Evolutionary conservation across 2,888 invertebrate genomes (phyloP).

Genomic region (Hirtodrosophila duncani): DNA sequence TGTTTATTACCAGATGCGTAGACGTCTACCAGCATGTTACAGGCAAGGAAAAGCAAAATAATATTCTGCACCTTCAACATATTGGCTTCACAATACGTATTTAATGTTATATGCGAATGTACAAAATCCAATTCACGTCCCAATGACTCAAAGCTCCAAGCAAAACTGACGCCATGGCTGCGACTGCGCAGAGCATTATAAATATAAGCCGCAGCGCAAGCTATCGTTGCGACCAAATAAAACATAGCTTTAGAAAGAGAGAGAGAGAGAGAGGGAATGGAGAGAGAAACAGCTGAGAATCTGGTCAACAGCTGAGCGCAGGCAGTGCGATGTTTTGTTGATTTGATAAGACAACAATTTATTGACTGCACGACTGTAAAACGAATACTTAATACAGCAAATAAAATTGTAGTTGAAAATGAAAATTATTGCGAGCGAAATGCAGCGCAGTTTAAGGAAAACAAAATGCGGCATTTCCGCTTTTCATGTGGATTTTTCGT

Average conservation of each 20-base stretch:
- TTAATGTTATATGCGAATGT: too few species aligned
- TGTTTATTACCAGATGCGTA: slow-evolving; percentile 49
- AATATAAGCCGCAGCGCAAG: slow-evolving; percentile 57
- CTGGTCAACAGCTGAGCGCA: slow-evolving; percentile 54
- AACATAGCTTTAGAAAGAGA: slow-evolving; percentile 6
- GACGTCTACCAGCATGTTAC: slow-evolving; percentile 45
- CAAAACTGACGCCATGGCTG: slow-evolving; percentile 63
- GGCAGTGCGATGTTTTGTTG: too few species aligned
- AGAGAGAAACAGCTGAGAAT: slow-evolving; percentile 40
- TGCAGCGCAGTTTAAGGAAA: slow-evolving; percentile 57
- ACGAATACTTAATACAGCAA: neutral
- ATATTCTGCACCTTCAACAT: slow-evolving; percentile 40
- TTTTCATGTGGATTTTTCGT: slow-evolving; percentile 50
- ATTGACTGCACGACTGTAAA: slow-evolving; percentile 15
- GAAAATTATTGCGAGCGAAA: slow-evolving; percentile 36
- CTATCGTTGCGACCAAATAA: slow-evolving; percentile 5
- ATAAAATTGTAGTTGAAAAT: slow-evolving; percentile 10
- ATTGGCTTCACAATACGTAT: too few species aligned
- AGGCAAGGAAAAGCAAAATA: slow-evolving; percentile 47
- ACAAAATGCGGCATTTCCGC: slow-evolving; percentile 67
- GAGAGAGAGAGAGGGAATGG: slow-evolving; percentile 20
- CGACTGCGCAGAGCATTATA: slow-evolving; percentile 54
- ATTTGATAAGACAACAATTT: slow-evolving; percentile 39
- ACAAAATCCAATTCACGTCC: slow-evolving; percentile 28
- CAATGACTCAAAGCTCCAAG: slow-evolving; percentile 47